Conservation (phyloP, 2,888 invertebrate species). For the Hedya salicella region DNA sequence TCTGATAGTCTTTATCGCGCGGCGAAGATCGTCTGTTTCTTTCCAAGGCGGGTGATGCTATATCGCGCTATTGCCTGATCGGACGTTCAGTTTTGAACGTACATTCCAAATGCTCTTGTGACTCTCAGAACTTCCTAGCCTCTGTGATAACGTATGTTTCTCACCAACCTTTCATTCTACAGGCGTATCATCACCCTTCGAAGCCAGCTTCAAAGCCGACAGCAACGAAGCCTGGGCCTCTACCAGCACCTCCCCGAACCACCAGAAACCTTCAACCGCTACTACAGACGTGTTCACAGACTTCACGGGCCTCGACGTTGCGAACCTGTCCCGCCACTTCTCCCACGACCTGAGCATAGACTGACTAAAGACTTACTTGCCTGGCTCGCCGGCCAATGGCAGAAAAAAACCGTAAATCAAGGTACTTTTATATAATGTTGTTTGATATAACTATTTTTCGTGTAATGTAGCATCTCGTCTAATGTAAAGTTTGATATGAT, state of each 20-base stretch:
- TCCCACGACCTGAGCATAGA: constrained; percentile 80
- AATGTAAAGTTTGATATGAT: neutral
- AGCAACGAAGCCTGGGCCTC: constrained; percentile 60
- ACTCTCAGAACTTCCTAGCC: no score
- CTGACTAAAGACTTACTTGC: constrained; percentile 81
- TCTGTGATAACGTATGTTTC: no score
- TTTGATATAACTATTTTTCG: neutral
- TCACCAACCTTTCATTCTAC: neutral
- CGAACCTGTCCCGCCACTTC: constrained; percentile 78
- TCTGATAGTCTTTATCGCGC: no score
- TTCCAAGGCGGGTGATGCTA: no score
- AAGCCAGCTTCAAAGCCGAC: constrained; percentile 77
- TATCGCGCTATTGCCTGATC: no score
- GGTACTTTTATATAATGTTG: constrained; percentile 27
- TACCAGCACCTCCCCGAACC: constrained; percentile 57
- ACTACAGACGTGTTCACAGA: constrained; percentile 77
- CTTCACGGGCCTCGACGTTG: constrained; percentile 78
- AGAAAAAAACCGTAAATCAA: constrained; percentile 53
- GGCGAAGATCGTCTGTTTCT: no score
- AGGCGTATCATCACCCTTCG: constrained; percentile 80
- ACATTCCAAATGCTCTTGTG: no score
- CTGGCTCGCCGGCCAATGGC: constrained; percentile 69
- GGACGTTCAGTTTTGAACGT: no score
- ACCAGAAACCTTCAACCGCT: constrained; percentile 61
- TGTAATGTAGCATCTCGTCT: neutral